Evolutionary conservation across 2,888 invertebrate genomes (phyloP), one percentile per base, ranked within the genome.

Genomic region (Drosophila nr. perissopoda): DNA sequence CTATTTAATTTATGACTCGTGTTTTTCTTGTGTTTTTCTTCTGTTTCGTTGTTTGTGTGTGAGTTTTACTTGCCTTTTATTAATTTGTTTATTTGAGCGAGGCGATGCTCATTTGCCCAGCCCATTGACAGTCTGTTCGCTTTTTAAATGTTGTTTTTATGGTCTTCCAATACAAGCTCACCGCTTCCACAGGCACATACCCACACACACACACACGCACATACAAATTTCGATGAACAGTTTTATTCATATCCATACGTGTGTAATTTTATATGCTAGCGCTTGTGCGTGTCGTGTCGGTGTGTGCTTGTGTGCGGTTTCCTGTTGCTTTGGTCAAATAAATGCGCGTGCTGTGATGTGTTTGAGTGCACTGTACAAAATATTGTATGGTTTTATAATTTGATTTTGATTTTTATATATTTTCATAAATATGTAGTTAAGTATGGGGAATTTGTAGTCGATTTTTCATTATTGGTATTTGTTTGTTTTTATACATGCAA

Each of bases 1-100:
- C 85, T 80, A 87, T 84, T 84, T 87, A 87, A 89, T 87, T 87
- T 89, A 87, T 87, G 85, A 84, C 77, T 84, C 74, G 75, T 82
- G 86, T 82, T 85, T 78, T 83, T 82, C 70, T 87, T 85, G 63
- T 77, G 65, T 78, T 73, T 69, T 78, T 75, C 64, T 72, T 69
- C 40, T 67, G 40, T 57, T 58, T 65, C 54, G 61, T 61, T 68
- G 61, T 45, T 57, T 21, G 25, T 56, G 38, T 40, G 38, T 49
- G 25, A 16, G 45, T 60, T 60, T 52, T 62, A 79, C 87, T 87
- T 89, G 85, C 65, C 73, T 89, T 87, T 87, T 89, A 87, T 89
- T 89, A 89, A 87, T 87, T 87, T 87, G 87, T 89, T 87, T 89
- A 87, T 87, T 86, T 87, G 82, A 72, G 68, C 78, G 62, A 29